Conservation (phyloP, 1,140 invertebrate genomes). For the Aphelenchoides avenae region DNA sequence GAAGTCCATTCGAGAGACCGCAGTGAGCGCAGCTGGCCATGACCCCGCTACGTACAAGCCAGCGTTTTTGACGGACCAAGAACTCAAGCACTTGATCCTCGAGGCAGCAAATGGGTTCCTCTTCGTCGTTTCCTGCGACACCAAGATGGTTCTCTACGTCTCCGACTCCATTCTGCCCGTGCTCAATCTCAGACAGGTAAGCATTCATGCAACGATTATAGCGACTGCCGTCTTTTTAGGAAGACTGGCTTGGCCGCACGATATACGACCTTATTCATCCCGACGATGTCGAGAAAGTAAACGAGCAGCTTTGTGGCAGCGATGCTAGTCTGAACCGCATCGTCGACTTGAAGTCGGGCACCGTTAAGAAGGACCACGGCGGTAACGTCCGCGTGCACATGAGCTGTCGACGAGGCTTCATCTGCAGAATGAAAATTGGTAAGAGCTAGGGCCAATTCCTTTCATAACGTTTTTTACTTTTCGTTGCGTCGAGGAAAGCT, state of each 20-base stretch:
- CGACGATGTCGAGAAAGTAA: constrained; percentile 89
- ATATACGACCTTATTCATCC: constrained; percentile 94
- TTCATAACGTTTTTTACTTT: constrained; percentile 3
- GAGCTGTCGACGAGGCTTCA: constrained; percentile 94
- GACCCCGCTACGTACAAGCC: constrained; percentile 77
- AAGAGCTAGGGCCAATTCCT: constrained; percentile 57
- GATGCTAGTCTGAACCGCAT: constrained; percentile 92
- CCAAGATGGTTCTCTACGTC: constrained; percentile 91
- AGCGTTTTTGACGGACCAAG: constrained; percentile 96
- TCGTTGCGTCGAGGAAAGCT: constrained; percentile 5
- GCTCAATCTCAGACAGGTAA: constrained; percentile 82
- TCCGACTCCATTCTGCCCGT: constrained; percentile 96
- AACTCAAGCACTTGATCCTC: constrained; percentile 94
- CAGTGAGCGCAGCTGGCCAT: neutral
- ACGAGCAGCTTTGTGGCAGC: constrained; percentile 91
- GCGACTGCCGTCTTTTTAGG: constrained; percentile 64
- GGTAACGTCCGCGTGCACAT: constrained; percentile 91
- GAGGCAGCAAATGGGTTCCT: constrained; percentile 99
- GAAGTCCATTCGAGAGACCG: constrained; percentile 63
- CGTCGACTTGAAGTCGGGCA: constrained; percentile 80
- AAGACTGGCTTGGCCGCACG: constrained; percentile 91
- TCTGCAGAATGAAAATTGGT: constrained; percentile 95
- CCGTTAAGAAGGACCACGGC: constrained; percentile 85
- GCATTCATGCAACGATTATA: neutral
- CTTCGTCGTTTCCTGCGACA: constrained; percentile 96